Base-by-base conservation (phyloP, 1,140 invertebrate species). In the Drosophila repleta region DNA sequence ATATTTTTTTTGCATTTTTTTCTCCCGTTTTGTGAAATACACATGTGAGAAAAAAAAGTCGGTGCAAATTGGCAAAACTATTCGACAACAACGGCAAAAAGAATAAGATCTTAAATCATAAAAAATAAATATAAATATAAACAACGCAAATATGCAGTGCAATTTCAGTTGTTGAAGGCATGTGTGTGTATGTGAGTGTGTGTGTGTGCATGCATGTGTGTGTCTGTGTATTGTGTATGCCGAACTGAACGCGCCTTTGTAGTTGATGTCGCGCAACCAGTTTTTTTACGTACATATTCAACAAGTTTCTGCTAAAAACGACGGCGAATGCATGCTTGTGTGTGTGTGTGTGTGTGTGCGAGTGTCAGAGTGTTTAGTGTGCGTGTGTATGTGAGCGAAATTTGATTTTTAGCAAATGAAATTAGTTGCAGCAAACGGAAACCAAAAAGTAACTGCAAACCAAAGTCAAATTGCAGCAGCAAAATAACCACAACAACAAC, bases 221-320 rank as follows among this genome's bases (percentile, higher is more conserved):
- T 66, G 24, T 41, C 20, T 67, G 37, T 61, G 48, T 49, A 26
- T 35, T 69, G 48, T 63, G 69, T 63, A 53, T 73, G 62, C 35
- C 32, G 55, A 64, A 63, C 37, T 64, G 72, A 64, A 71, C 60
- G 61, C 62, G 62, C 68, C 63, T 66, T 64, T 74, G 63, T 76
- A 49, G 56, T 56, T 68, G 64, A 63, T 74, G 65, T 73, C 70
- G 71, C 71, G 60, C 71, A 74, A 77, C 75, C 72, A 75, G 75
- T 77, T 77, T 75, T 75, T 76, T 52, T 64, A 74, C 70, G 39
- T 74, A 60, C 68, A 72, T 72, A 78, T 76, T 78, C 76, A 78
- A 78, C 76, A 78, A 78, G 76, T 78, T 78, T 78, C 73, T 78
- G 75, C 72, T 74, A 74, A 74, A 76, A 69, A 55, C 62, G 62